Evolutionary conservation across 2,888 invertebrate species (phyloP), one percentile per base, ranked within the genome.

Genomic region (Trachelus troglodyta): DNA sequence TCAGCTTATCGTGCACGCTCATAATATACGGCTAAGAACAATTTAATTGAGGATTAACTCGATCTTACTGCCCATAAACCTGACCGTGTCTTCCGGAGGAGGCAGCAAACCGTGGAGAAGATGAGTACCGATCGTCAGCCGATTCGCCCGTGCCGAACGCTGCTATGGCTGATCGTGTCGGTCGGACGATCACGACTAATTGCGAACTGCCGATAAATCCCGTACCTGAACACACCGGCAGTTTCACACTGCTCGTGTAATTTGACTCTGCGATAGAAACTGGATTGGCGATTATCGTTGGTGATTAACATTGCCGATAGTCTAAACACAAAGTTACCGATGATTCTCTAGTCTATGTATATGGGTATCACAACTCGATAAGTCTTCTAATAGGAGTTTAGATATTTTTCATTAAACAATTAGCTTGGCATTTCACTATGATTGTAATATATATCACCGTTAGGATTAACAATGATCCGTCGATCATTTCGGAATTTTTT

Each of bases 41-140:
- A 77, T 85, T 83, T 83, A 83, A 86, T 84, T 83, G 81, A 81
- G 82, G 83, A 86, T 86, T 80, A 81, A 75, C 77, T 69, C 40
- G 80, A 76, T 78, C 79, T 82, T 77, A 81, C 76, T 79, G 82
- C 78, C 78, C 80, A 79, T 86, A 82, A 83, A 85, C 79, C 77
- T 34, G 79, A 77, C 71, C 77, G 79, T 12, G 75, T 74, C 74
- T 74, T 34, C 35, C 30, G 15, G 37, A 34, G 74, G 4, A 34
- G 30, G 34, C 35, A n/a, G 71, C 30, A 71, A 71, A 23, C 31
- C 31, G 71, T 71, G 33, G 31, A 9, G 33, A 23, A 56, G 71
- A 31, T 6, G 71, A 71, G 33, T 31, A 34, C 71, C 33, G 71
- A 71, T 31, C 71, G 71, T 33, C 71, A 71, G 71, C 33, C 12